Conservation (phyloP, 2,113 vertebrate species). For the Semnornis frantzii region DNA sequence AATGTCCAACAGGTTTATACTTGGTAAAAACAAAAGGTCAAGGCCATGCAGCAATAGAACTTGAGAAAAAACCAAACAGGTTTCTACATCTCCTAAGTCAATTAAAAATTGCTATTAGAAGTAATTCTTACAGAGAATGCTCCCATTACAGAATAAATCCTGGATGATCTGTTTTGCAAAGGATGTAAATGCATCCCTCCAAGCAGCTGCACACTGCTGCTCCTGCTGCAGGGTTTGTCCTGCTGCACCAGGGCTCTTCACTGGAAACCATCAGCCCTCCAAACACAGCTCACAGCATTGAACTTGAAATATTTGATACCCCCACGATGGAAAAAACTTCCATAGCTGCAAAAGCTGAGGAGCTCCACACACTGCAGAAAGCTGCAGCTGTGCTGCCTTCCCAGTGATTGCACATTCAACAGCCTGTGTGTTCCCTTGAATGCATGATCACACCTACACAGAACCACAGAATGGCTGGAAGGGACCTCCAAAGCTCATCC, state of each 20-base stretch:
- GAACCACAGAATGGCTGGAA: not conserved
- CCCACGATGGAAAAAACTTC: constrained; percentile 1
- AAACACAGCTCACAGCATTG: constrained; percentile 21
- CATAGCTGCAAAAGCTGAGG: not conserved
- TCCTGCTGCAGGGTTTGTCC: not conserved
- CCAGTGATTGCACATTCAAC: constrained; percentile 25
- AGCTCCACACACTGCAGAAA: constrained; percentile 38
- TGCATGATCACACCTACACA: constrained; percentile 22
- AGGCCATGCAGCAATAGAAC: not conserved
- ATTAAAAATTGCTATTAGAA: not conserved
- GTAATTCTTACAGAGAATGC: not conserved
- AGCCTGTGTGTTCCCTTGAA: constrained; percentile 27
- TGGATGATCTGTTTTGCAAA: not conserved
- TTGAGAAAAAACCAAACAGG: not conserved
- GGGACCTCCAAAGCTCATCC: too few species aligned
- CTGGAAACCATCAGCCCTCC: not conserved
- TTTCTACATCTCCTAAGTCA: not conserved
- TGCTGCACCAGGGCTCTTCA: not conserved
- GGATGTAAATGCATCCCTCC: not conserved
- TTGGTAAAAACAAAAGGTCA: too few species aligned
- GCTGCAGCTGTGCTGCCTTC: constrained; percentile 45
- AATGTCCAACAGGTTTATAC: too few species aligned
- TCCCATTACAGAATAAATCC: not conserved
- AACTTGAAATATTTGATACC: constrained; percentile 25
- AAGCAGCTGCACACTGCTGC: constrained; percentile 13